phyloP scores from a whole-genome alignment of 2,113 vertebrate genomes.

The Mustela nigripes region DNA sequence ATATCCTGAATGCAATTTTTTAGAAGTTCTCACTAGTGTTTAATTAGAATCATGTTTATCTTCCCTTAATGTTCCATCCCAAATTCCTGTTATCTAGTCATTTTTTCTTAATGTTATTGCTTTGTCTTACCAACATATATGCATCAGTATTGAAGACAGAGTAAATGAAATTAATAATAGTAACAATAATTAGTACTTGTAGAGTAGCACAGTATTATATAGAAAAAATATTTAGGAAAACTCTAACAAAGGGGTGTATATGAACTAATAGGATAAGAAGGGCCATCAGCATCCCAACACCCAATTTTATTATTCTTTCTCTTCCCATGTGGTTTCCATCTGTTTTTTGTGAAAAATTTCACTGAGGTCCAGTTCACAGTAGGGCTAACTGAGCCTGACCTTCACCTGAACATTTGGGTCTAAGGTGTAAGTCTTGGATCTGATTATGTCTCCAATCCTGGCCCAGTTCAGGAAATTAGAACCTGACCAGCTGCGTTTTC shows the following conservation, averaged over 20 bases:
- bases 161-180: background rate
- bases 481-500: constrained; percentile 59
- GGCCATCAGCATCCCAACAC: constrained; percentile 72
- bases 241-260: constrained; percentile 40
- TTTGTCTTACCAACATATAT: background rate
- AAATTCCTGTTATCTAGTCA: background rate
- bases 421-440: constrained; percentile 81
- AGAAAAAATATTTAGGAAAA: background rate
- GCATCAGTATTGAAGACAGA: background rate
- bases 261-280: constrained; percentile 51
- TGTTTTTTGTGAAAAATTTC: constrained; percentile 76
- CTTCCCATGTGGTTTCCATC: constrained; percentile 87
- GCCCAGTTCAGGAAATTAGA: constrained; percentile 83
- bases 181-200: background rate
- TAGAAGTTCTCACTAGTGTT: background rate
- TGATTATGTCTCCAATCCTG: constrained; percentile 80
- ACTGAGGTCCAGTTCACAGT: constrained; percentile 82
- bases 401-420: constrained; percentile 74
- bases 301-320: constrained; percentile 80
- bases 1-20: background rate
- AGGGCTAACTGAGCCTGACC: constrained; percentile 83
- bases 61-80: background rate
- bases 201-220: background rate
- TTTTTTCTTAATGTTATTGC: background rate
- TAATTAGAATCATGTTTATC: background rate